Evolutionary conservation across 2,113 vertebrate genomes (phyloP), one percentile per base, ranked within the genome.

Genomic region (Rattus rattus): DNA sequence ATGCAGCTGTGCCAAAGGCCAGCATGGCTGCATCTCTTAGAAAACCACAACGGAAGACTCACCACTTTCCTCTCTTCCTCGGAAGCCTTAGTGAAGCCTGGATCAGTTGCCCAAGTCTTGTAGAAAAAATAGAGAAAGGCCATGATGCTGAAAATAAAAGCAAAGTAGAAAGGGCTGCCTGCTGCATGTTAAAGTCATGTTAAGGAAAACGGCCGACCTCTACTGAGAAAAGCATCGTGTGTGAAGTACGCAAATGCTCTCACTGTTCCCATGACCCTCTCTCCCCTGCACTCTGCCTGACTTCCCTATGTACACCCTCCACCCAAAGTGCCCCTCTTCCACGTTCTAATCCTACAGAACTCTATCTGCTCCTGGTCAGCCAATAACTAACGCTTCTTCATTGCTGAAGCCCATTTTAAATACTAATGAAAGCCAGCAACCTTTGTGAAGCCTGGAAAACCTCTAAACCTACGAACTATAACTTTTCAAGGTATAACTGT

Each of bases 41-140:
- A 69, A 89, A 36, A 67, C 65, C 86, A 65, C 36, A n/a, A 3
- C 39, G 90, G 0, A 22, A 92, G 49, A 89, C 98, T 93, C 97
- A 99, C 99, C 99, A 98, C 99, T 98, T 99, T 99, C 94, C 98
- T 99, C 97, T 99, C 99, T 96, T 99, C 99, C 97, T 99, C 99
- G 0, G 99, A 99, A 36, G 98, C 97, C 96, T 98, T 99, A 96
- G 99, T 98, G 79, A 98, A 98, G 9, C 99, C 99, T 4, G 99
- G 99, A 98, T 99, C 99, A 0, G 99, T 99, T 95, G 97, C 98
- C 99, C 99, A 99, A 80, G 99, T 98, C 98, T 99, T 99, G 92
- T 99, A 99, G 98, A 99, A 99, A 97, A 99, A 99, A 98, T 99
- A 99, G 69, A 99, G 97, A 96, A 99, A 97, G 59, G 98, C 98